phyloP scores from a whole-genome alignment of 2,113 vertebrate genomes.

The Apteryx owenii region DNA sequence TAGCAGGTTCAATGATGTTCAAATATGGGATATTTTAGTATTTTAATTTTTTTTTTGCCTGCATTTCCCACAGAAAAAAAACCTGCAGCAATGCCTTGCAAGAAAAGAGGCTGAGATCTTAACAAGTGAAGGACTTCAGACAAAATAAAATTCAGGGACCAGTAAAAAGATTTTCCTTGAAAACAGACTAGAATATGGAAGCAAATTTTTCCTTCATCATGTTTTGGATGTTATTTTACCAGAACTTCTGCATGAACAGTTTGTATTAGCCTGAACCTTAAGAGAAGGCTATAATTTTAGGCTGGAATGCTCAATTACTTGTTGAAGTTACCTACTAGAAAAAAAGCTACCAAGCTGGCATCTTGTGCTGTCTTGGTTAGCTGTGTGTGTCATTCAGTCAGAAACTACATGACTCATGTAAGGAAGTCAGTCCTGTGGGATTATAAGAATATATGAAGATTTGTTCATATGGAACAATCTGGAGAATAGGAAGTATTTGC shows the following conservation, averaged over 20 bases:
- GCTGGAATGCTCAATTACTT: neutral
- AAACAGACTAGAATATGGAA: neutral
- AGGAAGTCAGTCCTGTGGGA: neutral
- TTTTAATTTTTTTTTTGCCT: neutral
- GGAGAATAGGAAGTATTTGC: neutral
- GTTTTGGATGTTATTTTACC: neutral
- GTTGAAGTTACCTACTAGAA: neutral
- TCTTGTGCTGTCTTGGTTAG: neutral
- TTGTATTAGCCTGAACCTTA: neutral
- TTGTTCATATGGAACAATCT: neutral
- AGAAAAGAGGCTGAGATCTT: neutral
- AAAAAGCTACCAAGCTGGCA: neutral
- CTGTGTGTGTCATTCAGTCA: neutral
- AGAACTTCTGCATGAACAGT: neutral
- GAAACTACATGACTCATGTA: neutral
- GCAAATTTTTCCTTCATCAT: neutral
- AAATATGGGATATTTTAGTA: neutral
- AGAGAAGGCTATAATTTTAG: neutral
- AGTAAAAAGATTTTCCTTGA: neutral
- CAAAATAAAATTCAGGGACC: neutral
- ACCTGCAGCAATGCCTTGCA: neutral
- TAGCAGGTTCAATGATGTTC: neutral
- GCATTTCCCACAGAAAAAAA: neutral
- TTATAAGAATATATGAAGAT: neutral
- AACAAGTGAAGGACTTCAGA: neutral